phyloP scores from a whole-genome alignment of 2,888 invertebrate genomes.

The Chrysotoxum bicinctum region DNA sequence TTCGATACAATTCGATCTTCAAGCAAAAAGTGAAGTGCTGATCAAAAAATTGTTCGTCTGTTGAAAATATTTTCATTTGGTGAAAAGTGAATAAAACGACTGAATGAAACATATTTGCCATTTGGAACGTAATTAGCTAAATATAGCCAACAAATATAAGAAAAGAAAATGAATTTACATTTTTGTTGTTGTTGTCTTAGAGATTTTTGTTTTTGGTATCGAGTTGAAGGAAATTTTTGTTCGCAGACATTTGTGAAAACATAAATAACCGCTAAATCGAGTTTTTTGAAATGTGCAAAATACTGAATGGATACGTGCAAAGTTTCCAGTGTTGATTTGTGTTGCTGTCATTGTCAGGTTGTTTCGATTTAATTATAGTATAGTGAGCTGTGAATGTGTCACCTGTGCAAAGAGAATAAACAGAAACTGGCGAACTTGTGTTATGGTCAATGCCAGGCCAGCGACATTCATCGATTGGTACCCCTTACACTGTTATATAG shows the following conservation, averaged over 20 bases:
- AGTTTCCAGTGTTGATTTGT: slow-evolving; percentile 27
- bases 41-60: slow-evolving; percentile 5
- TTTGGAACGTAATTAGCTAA: slow-evolving; percentile 73
- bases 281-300: slow-evolving; percentile 30
- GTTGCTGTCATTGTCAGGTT: slow-evolving; percentile 20
- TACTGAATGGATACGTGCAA: not conserved
- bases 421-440: slow-evolving; percentile 43
- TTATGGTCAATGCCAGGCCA: slow-evolving; percentile 66
- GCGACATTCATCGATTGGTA: slow-evolving; percentile 47
- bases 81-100: slow-evolving; percentile 31
- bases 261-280: slow-evolving; percentile 31
- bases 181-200: slow-evolving; percentile 17
- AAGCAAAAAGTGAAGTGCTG: not conserved
- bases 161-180: slow-evolving; percentile 39
- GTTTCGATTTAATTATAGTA: not conserved
- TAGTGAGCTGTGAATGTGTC: slow-evolving; percentile 44
- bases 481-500: not conserved
- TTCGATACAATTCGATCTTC: slow-evolving; percentile 5
- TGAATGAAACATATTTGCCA: slow-evolving; percentile 57
- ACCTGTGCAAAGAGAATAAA: slow-evolving; percentile 48
- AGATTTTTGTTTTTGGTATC: not conserved
- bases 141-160: slow-evolving; percentile 67
- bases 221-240: slow-evolving; percentile 18
- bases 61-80: not conserved
- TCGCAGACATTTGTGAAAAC: slow-evolving; percentile 21